Conservation (phyloP, 2,888 invertebrate genomes). For the Hydropsyche betteni region DNA sequence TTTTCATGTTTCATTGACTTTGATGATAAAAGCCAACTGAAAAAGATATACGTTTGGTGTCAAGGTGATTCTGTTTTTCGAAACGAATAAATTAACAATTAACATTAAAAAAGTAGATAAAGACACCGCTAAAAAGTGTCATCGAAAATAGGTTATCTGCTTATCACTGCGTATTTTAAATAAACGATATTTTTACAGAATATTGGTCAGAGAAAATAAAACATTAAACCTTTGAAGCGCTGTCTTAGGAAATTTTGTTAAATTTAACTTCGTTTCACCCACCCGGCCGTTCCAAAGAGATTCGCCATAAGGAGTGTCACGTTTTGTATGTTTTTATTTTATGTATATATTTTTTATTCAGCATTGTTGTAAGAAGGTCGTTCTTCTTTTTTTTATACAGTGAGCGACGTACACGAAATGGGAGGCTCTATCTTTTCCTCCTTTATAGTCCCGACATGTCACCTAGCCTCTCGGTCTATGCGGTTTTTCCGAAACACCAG, state of each 20-base stretch:
- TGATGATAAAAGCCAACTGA: too few relatives aligned
- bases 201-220: too few relatives aligned
- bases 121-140: not conserved
- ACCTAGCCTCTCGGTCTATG: conserved; percentile 27
- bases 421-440: conserved; percentile 34
- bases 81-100: conserved; percentile 1
- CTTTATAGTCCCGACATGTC: conserved; percentile 38
- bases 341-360: conserved; percentile 10
- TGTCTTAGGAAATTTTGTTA: too few relatives aligned
- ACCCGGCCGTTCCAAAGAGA: too few relatives aligned
- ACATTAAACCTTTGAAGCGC: too few relatives aligned
- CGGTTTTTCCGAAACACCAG: conserved; percentile 11
- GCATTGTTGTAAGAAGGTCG: conserved; percentile 6
- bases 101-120: conserved; percentile 15
- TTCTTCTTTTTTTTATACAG: conserved; percentile 20
- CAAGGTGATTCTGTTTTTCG: conserved; percentile 12
- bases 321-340: conserved; percentile 2
- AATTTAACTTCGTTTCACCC: too few relatives aligned
- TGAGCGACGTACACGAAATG: conserved; percentile 32
- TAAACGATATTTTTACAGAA: too few relatives aligned
- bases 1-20: too few relatives aligned
- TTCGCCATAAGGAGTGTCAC: not conserved
- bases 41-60: conserved; percentile 3
- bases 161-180: not conserved
- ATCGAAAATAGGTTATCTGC: conserved; percentile 5